phyloP scores from a whole-genome alignment of 2,113 vertebrate genomes.

The Plotosus lineatus region DNA sequence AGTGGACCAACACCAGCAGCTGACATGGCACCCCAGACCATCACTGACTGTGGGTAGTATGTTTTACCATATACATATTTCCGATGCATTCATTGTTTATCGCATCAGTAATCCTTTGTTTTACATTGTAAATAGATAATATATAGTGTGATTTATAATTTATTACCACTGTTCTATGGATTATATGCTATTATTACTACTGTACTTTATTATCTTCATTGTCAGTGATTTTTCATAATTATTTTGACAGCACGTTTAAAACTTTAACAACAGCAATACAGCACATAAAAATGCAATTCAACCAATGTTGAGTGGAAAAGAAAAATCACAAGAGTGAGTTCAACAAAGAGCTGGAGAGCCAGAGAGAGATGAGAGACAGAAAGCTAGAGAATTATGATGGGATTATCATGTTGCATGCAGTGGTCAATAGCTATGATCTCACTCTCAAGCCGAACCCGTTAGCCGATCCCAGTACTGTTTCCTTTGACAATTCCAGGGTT shows the following conservation, averaged over 20 bases:
- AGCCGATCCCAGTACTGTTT: no score
- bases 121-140: not conserved
- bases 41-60: no score
- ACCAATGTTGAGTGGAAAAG: not conserved
- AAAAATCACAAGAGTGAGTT: not conserved
- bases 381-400: not conserved
- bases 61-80: no score
- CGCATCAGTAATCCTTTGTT: not conserved
- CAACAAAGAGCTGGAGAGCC: not conserved
- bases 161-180: not conserved
- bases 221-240: not conserved
- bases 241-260: not conserved
- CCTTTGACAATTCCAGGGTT: no score
- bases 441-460: no score
- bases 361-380: not conserved
- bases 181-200: not conserved
- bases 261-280: not conserved
- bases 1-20: no score
- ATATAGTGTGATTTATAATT: not conserved
- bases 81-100: not conserved
- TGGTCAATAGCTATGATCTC: no score
- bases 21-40: no score
- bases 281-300: not conserved
- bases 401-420: not conserved
- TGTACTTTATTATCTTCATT: not conserved